Evolutionary conservation across 2,888 invertebrate species (phyloP).

Genomic region (Sympetrum striolatum): DNA sequence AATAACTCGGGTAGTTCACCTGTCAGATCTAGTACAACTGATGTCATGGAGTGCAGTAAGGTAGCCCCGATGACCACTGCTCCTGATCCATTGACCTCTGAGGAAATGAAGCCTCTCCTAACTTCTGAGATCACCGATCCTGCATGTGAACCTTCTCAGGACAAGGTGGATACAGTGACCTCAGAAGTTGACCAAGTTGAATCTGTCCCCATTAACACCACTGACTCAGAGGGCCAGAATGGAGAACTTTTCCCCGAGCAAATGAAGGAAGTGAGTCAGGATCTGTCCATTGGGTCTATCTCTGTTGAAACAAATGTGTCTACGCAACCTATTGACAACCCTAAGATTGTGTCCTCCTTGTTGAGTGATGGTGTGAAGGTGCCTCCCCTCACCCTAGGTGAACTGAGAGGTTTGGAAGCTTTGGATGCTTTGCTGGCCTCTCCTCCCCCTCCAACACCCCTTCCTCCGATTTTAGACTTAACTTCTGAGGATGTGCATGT

Average conservation of each 20-base stretch:
- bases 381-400: slow-evolving; percentile 12
- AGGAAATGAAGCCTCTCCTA: not conserved
- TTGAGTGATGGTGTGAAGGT: slow-evolving; percentile 20
- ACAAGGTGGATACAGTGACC: not conserved
- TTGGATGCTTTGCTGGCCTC: slow-evolving; percentile 7
- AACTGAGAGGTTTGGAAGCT: slow-evolving; percentile 19
- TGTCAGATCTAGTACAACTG: slow-evolving; percentile 10
- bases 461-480: slow-evolving; percentile 18
- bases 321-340: not conserved
- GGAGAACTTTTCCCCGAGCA: not conserved
- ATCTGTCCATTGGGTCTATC: not conserved
- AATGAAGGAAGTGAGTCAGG: slow-evolving; percentile 5
- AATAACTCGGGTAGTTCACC: slow-evolving; percentile 2
- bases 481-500: slow-evolving; percentile 44
- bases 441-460: slow-evolving; percentile 4
- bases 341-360: not conserved
- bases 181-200: not conserved
- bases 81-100: not conserved
- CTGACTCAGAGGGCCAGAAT: not conserved
- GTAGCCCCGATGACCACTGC: not conserved
- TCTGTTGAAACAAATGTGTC: not conserved
- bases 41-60: not conserved
- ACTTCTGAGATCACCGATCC: not conserved
- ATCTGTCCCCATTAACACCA: not conserved
- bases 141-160: not conserved